Evolutionary conservation across 2,797 vertebrate genomes (phyloP).

Genomic region (Lepus oiostolus): DNA sequence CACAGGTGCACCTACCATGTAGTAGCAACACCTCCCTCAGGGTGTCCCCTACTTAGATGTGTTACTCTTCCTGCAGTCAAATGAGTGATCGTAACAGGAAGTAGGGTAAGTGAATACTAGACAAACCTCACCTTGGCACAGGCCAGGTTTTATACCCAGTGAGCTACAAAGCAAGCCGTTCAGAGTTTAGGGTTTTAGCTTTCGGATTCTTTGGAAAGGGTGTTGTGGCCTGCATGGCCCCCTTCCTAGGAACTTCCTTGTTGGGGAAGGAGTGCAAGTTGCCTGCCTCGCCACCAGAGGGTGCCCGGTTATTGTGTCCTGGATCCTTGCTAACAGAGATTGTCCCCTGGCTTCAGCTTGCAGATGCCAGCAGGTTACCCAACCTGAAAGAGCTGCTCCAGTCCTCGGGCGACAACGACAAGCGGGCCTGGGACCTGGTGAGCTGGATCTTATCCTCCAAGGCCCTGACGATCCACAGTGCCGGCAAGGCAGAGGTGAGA

Average conservation of each 20-base stretch:
- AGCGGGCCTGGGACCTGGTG: conserved; percentile 92
- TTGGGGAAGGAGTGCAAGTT: conserved; percentile 33
- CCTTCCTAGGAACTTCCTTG: neutral
- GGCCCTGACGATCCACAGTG: conserved; percentile 94
- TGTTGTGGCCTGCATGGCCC: neutral
- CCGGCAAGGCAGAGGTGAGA: conserved; percentile 94
- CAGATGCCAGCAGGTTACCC: conserved; percentile 93
- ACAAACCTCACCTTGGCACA: neutral
- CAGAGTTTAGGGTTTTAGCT: neutral
- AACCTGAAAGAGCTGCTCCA: conserved; percentile 93
- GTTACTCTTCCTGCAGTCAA: neutral
- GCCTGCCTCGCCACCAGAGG: conserved; percentile 83
- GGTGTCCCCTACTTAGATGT: neutral
- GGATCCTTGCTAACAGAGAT: conserved; percentile 65
- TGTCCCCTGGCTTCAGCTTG: conserved; percentile 88
- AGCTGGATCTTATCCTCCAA: conserved; percentile 97
- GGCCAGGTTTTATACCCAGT: neutral
- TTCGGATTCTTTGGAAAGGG: conserved; percentile 13
- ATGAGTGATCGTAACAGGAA: neutral
- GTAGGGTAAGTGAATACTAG: conserved; percentile 2
- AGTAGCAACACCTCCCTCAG: neutral
- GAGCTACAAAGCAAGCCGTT: neutral
- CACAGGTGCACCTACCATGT: neutral
- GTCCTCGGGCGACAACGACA: conserved; percentile 88
- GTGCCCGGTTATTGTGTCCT: conserved; percentile 10